Evolutionary conservation across 2,797 vertebrate genomes (phyloP).

Genomic region (Amblyraja radiata): DNA sequence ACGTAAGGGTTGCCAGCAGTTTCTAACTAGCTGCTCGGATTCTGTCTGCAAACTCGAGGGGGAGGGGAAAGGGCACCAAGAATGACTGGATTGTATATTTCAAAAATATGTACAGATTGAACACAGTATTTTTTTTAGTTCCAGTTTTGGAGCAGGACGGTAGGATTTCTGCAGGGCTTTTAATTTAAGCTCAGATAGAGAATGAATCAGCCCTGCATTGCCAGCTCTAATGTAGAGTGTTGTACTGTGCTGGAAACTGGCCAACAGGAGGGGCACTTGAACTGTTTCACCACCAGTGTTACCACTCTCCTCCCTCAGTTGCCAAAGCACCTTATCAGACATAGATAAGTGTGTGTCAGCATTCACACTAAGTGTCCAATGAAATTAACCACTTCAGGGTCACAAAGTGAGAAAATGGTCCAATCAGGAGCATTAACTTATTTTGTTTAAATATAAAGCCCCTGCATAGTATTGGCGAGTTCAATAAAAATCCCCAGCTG

Average conservation of each 20-base stretch:
- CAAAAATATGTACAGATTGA: background rate
- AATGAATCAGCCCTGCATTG: background rate
- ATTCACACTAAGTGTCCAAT: background rate
- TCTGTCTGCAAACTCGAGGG: background rate
- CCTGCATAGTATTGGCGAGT: background rate
- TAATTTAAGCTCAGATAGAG: background rate
- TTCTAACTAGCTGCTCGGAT: slow-evolving; percentile 26
- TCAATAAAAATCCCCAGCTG: background rate
- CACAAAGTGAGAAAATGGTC: background rate
- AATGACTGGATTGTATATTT: background rate
- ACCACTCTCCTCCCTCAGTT: background rate
- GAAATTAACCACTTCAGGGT: background rate
- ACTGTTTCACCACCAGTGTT: background rate
- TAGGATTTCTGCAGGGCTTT: background rate
- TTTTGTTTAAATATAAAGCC: background rate
- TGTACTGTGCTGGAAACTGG: background rate
- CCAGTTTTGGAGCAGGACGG: background rate
- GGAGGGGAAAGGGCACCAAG: background rate
- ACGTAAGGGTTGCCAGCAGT: background rate
- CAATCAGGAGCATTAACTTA: background rate
- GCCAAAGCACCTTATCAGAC: background rate
- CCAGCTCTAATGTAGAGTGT: too few species aligned
- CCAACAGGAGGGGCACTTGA: background rate
- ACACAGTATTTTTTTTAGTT: background rate
- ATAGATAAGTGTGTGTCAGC: background rate